Conservation (phyloP, 1,140 invertebrate species). For the Diuraphis noxia region DNA sequence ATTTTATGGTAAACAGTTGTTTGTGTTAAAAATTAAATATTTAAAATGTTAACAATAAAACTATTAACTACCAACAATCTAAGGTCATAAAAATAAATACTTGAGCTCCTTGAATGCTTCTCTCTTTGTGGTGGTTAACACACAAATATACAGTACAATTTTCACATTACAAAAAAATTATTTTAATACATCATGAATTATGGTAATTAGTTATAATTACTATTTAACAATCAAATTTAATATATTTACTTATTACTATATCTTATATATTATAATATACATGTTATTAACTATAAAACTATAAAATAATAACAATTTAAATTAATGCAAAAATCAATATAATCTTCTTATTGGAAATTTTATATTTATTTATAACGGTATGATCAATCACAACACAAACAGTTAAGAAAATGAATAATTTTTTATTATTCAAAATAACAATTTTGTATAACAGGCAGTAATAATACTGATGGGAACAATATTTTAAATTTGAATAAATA, state of each 20-base stretch:
- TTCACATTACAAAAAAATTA: neutral
- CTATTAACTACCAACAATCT: neutral
- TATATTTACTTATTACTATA: neutral
- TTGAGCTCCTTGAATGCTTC: neutral
- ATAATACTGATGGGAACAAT: neutral
- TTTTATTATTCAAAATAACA: neutral
- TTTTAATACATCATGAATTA: neutral
- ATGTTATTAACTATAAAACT: neutral
- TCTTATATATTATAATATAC: neutral
- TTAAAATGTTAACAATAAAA: neutral
- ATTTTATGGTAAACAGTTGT: neutral
- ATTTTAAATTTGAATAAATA: neutral
- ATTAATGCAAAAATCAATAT: conserved; percentile 3
- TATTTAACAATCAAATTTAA: neutral
- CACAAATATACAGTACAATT: neutral
- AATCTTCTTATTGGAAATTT: neutral
- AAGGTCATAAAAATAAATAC: neutral
- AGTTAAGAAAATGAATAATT: neutral
- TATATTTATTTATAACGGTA: neutral
- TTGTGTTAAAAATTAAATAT: neutral
- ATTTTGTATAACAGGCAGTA: neutral
- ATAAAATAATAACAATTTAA: neutral
- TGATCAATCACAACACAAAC: conserved; percentile 7
- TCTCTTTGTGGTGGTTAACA: neutral
- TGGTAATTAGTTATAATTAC: neutral